Evolutionary conservation across 1,140 invertebrate species (phyloP).

Genomic region (Penaeus indicus): DNA sequence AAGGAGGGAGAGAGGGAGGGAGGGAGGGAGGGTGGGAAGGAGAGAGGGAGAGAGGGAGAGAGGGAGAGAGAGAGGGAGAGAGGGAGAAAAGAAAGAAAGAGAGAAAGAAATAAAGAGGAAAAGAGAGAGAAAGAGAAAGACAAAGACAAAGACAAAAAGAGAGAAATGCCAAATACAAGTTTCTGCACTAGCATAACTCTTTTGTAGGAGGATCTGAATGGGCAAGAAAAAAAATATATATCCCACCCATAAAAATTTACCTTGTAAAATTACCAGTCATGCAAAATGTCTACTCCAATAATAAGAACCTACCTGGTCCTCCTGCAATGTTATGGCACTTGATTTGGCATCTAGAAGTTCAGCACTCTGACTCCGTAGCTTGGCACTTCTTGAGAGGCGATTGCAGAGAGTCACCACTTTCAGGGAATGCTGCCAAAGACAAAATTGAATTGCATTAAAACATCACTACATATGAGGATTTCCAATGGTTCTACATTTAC

Average conservation of each 20-base stretch:
- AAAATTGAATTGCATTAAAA: not conserved
- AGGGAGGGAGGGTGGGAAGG: not conserved
- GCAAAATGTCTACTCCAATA: too few relatives aligned
- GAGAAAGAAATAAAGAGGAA: too few relatives aligned
- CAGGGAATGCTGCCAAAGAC: conserved; percentile 70
- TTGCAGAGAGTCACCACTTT: conserved; percentile 72
- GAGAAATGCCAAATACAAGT: too few relatives aligned
- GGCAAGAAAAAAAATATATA: not conserved
- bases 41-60: not conserved
- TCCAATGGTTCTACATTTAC: too few relatives aligned
- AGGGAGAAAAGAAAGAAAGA: too few relatives aligned
- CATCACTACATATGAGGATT: not conserved
- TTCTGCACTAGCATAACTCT: too few relatives aligned
- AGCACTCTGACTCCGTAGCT: conserved; percentile 65
- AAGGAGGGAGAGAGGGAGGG: not conserved
- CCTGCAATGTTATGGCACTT: conserved; percentile 61
- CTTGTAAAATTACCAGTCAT: too few relatives aligned
- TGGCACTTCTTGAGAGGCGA: conserved; percentile 69
- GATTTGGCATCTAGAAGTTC: conserved; percentile 60
- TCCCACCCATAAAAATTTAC: too few relatives aligned
- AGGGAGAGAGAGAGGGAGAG: not conserved
- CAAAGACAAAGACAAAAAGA: not conserved
- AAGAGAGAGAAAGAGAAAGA: not conserved
- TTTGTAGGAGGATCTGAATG: not conserved
- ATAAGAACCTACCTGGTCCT: conserved; percentile 52